Conservation (phyloP, 1,140 invertebrate genomes). For the Calosoma granatense region DNA sequence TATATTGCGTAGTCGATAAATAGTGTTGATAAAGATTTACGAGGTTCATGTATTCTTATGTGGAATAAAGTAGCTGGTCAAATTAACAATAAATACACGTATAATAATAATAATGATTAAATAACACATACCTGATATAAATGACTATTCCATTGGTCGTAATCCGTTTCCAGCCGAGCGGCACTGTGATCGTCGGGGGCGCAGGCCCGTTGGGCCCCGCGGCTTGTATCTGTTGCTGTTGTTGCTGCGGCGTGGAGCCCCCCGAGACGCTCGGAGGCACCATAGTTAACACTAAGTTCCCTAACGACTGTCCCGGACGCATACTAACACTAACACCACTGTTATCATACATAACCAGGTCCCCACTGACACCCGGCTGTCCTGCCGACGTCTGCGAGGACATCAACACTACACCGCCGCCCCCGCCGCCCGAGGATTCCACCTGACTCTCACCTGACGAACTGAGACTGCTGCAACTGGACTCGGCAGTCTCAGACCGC, state of each 20-base stretch:
- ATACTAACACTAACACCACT: slow-evolving; percentile 27
- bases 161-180: slow-evolving; percentile 45
- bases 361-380: slow-evolving; percentile 18
- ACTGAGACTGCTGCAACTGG: slow-evolving; percentile 37
- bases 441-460: slow-evolving; percentile 26
- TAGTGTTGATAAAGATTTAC: no score
- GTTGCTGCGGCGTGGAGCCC: background rate
- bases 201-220: slow-evolving; percentile 2
- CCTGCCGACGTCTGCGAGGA: background rate
- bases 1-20: no score
- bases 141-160: slow-evolving; percentile 40
- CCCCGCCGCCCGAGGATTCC: background rate
- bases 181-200: slow-evolving; percentile 31
- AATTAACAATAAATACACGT: no score
- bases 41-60: no score
- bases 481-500: slow-evolving; percentile 36
- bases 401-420: background rate
- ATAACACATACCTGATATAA: slow-evolving; percentile 51
- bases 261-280: slow-evolving; percentile 19
- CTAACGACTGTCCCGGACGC: slow-evolving; percentile 19
- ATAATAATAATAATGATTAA: no score
- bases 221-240: background rate
- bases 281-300: slow-evolving; percentile 26
- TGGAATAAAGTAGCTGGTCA: no score
- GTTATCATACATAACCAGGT: slow-evolving; percentile 32